Evolutionary conservation across 2,797 vertebrate genomes (phyloP), one percentile per base, ranked within the genome.

Genomic region (Rallus crepitans): DNA sequence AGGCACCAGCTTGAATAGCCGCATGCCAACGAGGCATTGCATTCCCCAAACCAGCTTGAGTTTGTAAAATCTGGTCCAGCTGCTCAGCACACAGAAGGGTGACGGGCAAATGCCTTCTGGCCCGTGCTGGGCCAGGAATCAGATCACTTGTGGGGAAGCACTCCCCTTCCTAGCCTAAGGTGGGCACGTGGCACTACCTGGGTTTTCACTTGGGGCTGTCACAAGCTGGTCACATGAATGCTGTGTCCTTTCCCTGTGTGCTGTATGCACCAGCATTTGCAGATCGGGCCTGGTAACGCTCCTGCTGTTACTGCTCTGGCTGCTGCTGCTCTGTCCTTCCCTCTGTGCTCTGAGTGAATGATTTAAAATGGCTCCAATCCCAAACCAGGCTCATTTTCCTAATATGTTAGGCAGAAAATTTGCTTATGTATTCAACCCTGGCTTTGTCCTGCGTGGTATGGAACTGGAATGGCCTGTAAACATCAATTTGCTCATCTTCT

Each of bases 1-100:
- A 94, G 96, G 96, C 90, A 93, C 91, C 97, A 98, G 97, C 97
- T 98, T 98, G 97, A 95, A 95, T 93, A 94, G 94, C 97, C n/a
- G 9, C 95, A 73, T 94, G 96, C 94, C 66, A 96, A 64, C 33
- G 52, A 97, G 92, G 87, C 96, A 90, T 82, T 48, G 39, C 93
- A 35, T 93, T 95, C 96, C 96, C 90, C 87, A 73, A 86, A 93
- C 97, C 39, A 94, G 97, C 96, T n/a, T 92, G 55, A 77, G 93
- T 94, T 90, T 96, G 84, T 96, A 93, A 96, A 97, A 96, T 96
- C 87, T 87, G 89, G 78, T 93, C 97, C 97, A 97, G 97, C 97
- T 97, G 97, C 92, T 97, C 97, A 27, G 48, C 48, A 24, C 61
- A 53, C 63, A 60, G 45, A 84, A 60, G 82, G 80, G 82, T 89